These are phyloP conservation scores for Bugulina stolonifera DNA, from an alignment of 2,888 invertebrate genomes.

Conservation along the genomic window DNA sequence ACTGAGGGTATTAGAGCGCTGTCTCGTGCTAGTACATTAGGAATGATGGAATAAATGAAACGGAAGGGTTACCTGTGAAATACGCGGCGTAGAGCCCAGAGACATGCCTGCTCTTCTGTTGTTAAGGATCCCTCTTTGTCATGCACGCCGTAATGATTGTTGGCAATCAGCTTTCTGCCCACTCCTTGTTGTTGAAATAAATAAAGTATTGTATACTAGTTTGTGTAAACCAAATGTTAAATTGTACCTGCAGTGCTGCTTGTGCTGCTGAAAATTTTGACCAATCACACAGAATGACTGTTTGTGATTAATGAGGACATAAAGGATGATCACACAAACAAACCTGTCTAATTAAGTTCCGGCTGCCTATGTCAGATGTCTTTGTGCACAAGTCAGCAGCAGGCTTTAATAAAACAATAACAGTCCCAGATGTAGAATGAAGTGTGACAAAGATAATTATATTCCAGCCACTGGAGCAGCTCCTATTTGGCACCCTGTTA, in stretches of 20 bases:
- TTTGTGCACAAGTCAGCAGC: conserved; percentile 24
- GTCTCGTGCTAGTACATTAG: no score
- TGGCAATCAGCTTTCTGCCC: background rate
- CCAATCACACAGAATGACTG: conserved; percentile 15
- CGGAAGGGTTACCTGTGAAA: conserved; percentile 2
- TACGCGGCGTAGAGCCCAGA: background rate
- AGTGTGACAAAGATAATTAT: background rate
- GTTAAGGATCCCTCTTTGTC: background rate
- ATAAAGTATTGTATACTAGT: background rate
- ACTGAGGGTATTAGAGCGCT: no score
- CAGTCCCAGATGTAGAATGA: background rate
- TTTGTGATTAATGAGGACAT: conserved; percentile 15
- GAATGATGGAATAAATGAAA: background rate
- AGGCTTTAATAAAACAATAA: conserved; percentile 13
- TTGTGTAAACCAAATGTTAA: background rate
- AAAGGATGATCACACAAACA: conserved; percentile 26
- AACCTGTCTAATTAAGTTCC: conserved; percentile 23
- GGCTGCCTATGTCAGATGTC: conserved; percentile 24
- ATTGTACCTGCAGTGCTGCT: background rate
- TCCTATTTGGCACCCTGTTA: background rate
- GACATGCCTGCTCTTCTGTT: background rate
- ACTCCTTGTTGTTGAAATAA: background rate
- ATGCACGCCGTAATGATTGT: conserved; percentile 19
- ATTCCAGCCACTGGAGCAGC: background rate
- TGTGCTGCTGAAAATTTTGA: background rate